These are phyloP conservation scores for Enteromius viviparus DNA, from an alignment of 2,797 vertebrate genomes.

Conservation along the genomic window DNA sequence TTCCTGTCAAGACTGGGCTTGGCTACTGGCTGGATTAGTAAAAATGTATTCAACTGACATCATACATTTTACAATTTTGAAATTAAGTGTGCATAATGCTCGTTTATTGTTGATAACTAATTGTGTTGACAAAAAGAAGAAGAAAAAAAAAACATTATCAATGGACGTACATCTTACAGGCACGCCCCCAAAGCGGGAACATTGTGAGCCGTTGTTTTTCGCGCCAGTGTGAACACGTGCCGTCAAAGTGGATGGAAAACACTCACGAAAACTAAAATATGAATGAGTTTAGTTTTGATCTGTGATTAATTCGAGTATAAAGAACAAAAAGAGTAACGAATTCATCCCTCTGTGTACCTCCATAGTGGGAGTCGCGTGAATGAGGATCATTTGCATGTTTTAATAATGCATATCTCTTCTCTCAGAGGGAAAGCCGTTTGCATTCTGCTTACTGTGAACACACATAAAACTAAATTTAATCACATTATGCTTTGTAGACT, in stretches of 20 bases:
- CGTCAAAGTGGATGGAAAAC: neutral
- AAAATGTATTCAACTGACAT: neutral
- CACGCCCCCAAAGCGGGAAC: neutral
- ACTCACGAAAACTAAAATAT: neutral
- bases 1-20: too few relatives aligned
- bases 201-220: neutral
- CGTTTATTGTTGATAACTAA: too few relatives aligned
- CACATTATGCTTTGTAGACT: slow-evolving; percentile 58
- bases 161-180: neutral
- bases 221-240: neutral
- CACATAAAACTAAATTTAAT: slow-evolving; percentile 62
- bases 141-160: neutral
- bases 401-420: slow-evolving; percentile 67
- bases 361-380: slow-evolving; percentile 7
- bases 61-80: neutral
- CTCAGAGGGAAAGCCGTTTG: slow-evolving; percentile 66
- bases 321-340: neutral
- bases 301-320: neutral
- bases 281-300: neutral
- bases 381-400: slow-evolving; percentile 59
- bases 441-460: slow-evolving; percentile 69
- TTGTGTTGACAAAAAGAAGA: neutral
- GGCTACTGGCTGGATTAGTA: neutral
- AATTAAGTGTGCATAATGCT: neutral
- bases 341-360: neutral